A percentile compares a stretch with the other conserved stretches of the same genome.
Evolutionary conservation across 2,888 invertebrate species (phyloP).

Genomic region (Thelaira solivaga): DNA sequence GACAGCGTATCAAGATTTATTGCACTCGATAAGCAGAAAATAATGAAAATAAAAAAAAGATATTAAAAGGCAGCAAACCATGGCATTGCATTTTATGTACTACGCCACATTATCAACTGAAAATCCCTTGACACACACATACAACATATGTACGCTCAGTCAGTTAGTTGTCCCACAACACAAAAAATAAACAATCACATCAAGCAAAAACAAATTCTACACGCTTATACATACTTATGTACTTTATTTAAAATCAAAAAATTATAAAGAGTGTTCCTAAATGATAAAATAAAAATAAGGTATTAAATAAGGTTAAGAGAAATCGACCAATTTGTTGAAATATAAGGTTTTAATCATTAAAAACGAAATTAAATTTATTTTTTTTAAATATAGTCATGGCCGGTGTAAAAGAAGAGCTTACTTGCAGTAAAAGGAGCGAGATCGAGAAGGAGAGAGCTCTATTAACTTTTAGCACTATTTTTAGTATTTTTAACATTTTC

Average conservation of each 20-base stretch:
- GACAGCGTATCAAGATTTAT: slow-evolving; percentile 76
- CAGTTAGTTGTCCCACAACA: not conserved
- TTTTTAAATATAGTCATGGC: too few relatives aligned
- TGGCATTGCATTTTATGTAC: slow-evolving; percentile 51
- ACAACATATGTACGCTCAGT: not conserved
- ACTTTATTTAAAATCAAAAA: slow-evolving; percentile 21
- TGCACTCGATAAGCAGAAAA: slow-evolving; percentile 65
- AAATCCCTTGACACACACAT: slow-evolving; percentile 25
- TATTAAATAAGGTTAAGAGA: too few relatives aligned
- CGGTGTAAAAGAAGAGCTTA: too few relatives aligned
- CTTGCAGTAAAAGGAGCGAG: too few relatives aligned
- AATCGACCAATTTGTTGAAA: too few relatives aligned
- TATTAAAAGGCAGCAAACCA: slow-evolving; percentile 52
- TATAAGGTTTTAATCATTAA: too few relatives aligned
- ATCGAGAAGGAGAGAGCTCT: too few relatives aligned
- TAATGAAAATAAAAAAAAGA: slow-evolving; percentile 9
- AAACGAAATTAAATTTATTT: too few relatives aligned
- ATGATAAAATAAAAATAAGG: not conserved
- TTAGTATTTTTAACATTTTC: too few relatives aligned
- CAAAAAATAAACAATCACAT: slow-evolving; percentile 1
- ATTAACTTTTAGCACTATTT: too few relatives aligned
- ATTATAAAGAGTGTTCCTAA: not conserved
- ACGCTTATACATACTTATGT: not conserved
- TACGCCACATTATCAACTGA: slow-evolving; percentile 20
- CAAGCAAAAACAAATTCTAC: not conserved